Conservation (phyloP, 1,140 invertebrate species). For the Andrena cerasifolii region DNA sequence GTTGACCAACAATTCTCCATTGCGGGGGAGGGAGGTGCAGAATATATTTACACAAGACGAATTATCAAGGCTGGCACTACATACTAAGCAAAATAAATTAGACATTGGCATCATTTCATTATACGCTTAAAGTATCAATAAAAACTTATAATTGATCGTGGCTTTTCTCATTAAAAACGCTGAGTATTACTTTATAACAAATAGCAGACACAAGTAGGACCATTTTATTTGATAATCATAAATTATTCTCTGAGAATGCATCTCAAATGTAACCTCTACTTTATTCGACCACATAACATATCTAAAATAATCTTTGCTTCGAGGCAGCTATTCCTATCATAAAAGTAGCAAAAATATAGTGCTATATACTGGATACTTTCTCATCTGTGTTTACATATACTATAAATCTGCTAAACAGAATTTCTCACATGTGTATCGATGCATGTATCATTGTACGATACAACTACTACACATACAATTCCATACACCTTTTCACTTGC, state of each 20-base stretch:
- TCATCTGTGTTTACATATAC: neutral
- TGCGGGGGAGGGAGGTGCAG: conserved; percentile 69
- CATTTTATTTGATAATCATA: neutral
- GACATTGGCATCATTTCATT: conserved; percentile 32
- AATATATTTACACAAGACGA: conserved; percentile 71
- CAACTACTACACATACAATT: neutral
- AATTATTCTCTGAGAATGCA: conserved; percentile 4
- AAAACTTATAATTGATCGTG: neutral
- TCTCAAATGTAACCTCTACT: conserved; percentile 8
- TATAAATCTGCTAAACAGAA: neutral
- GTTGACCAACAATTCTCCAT: conserved; percentile 67
- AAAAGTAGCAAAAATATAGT: neutral
- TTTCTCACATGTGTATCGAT: neutral
- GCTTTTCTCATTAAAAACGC: neutral
- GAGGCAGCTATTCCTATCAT: neutral
- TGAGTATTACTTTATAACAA: conserved; percentile 35
- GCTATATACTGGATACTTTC: neutral
- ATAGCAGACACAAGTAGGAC: conserved; percentile 2
- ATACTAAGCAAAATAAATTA: conserved; percentile 69
- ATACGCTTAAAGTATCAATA: neutral
- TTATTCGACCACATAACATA: conserved; percentile 12
- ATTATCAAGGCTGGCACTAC: conserved; percentile 64
- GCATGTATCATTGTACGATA: neutral
- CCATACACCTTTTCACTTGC: neutral
- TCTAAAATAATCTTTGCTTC: neutral